Evolutionary conservation across 1,140 invertebrate genomes (phyloP).

Genomic region (Coelopa frigida): DNA sequence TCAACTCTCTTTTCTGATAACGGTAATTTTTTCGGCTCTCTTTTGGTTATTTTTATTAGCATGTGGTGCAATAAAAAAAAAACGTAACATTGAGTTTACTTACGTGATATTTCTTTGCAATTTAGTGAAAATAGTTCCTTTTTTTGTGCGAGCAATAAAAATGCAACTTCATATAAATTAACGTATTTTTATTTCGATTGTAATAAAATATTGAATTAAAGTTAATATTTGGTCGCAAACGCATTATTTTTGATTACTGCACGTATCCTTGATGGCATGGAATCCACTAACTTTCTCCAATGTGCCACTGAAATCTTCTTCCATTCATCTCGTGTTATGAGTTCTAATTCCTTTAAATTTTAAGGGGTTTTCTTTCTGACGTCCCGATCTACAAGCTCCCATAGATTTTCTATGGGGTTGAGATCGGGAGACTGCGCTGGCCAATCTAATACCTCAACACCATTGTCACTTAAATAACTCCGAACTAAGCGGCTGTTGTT

Average conservation of each 20-base stretch:
- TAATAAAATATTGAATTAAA: not conserved
- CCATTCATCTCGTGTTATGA: not conserved
- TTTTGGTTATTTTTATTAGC: too few species aligned
- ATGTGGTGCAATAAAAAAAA: too few species aligned
- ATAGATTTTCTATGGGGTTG: slow-evolving; percentile 31
- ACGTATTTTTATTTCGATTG: not conserved
- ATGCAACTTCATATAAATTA: too few species aligned
- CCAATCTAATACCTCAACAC: slow-evolving; percentile 20
- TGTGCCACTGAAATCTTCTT: not conserved
- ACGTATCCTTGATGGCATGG: not conserved
- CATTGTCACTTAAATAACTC: slow-evolving; percentile 15
- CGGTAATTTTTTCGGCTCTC: too few species aligned
- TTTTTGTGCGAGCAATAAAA: too few species aligned
- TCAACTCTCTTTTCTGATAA: too few species aligned
- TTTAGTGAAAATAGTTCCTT: too few species aligned
- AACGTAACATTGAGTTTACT: too few species aligned
- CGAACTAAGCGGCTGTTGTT: slow-evolving; percentile 20
- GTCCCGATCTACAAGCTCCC: slow-evolving; percentile 7
- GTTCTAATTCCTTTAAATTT: not conserved
- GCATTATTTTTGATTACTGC: slow-evolving; percentile 1
- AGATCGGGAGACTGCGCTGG: slow-evolving; percentile 28
- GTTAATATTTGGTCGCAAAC: not conserved
- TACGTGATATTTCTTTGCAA: too few species aligned
- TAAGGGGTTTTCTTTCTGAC: not conserved
- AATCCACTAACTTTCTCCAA: not conserved